Evolutionary conservation across 30 jellyfish, hydroid and myxozoan species (phyloP).

Genomic region (Aurelia coerulea): DNA sequence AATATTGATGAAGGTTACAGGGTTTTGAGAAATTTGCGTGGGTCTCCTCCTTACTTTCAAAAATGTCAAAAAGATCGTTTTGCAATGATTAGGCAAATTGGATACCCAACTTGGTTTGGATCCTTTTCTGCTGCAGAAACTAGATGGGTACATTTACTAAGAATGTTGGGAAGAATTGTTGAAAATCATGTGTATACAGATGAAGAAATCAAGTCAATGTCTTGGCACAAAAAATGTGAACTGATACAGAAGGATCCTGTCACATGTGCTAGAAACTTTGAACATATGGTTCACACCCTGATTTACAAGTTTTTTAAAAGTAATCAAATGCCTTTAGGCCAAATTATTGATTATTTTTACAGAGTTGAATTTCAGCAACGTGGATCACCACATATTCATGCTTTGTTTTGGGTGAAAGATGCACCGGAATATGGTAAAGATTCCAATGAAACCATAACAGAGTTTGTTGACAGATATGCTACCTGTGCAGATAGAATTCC

Average conservation of each 20-base stretch:
- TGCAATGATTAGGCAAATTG: too few relatives aligned
- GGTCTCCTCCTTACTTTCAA: too few relatives aligned
- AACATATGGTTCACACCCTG: conserved; percentile 13
- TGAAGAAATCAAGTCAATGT: not conserved
- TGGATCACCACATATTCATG: conserved; percentile 56
- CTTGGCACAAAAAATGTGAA: conserved; percentile 27
- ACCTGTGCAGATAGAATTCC: not conserved
- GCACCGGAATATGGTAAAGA: conserved; percentile 30
- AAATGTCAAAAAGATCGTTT: too few relatives aligned
- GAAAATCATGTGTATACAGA: not conserved
- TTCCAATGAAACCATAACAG: not conserved
- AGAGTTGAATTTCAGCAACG: conserved; percentile 38
- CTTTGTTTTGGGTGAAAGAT: conserved; percentile 31
- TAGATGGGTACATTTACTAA: too few relatives aligned
- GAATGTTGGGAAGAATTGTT: too few relatives aligned
- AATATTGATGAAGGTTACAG: too few relatives aligned
- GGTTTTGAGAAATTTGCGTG: too few relatives aligned
- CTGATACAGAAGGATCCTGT: conserved; percentile 2
- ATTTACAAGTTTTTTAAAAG: conserved; percentile 8
- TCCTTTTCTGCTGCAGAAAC: too few relatives aligned
- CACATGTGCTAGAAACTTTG: conserved; percentile 13
- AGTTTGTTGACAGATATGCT: conserved; percentile 31
- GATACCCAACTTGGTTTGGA: too few relatives aligned
- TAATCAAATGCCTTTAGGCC: conserved; percentile 9
- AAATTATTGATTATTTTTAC: conserved; percentile 2